Evolutionary conservation across 2,797 vertebrate genomes (phyloP), one percentile per base, ranked within the genome.

Genomic region (Channallabes apus): DNA sequence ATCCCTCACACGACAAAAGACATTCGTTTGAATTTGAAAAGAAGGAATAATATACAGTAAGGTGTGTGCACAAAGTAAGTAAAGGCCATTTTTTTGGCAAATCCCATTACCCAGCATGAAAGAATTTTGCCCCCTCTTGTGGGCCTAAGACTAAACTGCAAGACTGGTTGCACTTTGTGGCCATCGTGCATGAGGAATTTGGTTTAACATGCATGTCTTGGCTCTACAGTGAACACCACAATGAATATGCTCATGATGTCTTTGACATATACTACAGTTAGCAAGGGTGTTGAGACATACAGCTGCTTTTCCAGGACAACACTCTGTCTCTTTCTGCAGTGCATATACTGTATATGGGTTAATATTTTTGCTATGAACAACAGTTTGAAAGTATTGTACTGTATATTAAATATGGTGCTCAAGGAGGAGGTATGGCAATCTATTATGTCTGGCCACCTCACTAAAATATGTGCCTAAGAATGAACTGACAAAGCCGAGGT

Each of bases 121-220:
- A n/a, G n/a, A n/a, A n/a, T n/a, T 91, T 91, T 93, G 91, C 94
- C 85, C 94, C 95, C 93, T 92, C 94, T 95, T 86, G 93, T 95
- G 95, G 93, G 88, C 73, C 76, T 81, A 0, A 76, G 29, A 15
- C 29, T 35, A 80, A 91, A 93, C 85, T 90, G 89, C 76, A 61
- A 59, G 54, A 4, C 51, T 80, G 7, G 1, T 14, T 20, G 18
- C 75, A 54, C 61, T 56, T 24, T 27, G 54, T n/a, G 1, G 73
- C 67, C 78, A 85, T 17, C n/a, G 14, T 56, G 24, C 11, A 56
- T 77, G 29, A 38, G 80, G 32, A 14, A 38, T 68, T 81, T 22
- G 32, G 17, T 20, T 46, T 62, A 41, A n/a, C 58, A 61, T 61
- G 14, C 58, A n/a, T 41, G 58, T 62, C 38, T 54, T 22, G 6